Base-by-base conservation (phyloP, 2,113 vertebrate genomes). In the Syrmaticus mikado region DNA sequence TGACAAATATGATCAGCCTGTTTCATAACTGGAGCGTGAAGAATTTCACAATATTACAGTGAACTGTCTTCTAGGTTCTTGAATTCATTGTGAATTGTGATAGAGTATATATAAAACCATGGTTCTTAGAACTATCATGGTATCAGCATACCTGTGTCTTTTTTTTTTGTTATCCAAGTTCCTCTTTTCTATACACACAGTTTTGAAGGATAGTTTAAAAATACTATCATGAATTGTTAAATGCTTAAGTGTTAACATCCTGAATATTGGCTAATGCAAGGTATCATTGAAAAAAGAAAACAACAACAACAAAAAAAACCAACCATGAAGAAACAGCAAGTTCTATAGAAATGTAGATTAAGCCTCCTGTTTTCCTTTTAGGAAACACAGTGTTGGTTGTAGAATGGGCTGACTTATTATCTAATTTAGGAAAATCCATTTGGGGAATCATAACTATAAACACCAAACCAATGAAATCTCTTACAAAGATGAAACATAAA, bases 21-120 rank as follows among this genome's bases (percentile, higher is more conserved):
- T 61, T 85, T 82, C 40, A 14, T 82, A 92, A 95, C 43, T 76
- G 67, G 85, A 91, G 82, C 83, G 21, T 43, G 34, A 90, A 91
- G 70, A 36, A 16, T 85, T 93, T 38, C 25, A 41, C 32, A 52
- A 43, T 57, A 52, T 60, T 80, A 40, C 40, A 60, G 0, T 53
- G 38, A 71, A 58, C 65, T 27, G 52, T 36, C 66, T 82, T 82
- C 74, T 50, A 13, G 2, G 38, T 18, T 64, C 53, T 22, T 2
- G 5, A 80, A 74, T 70, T 71, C 60, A 41, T 50, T 66, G 55
- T 76, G 68, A 76, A 76, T 25, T 57, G 48, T n/a, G 62, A 25
- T 64, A 10, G 50, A 57, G 28, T 66, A 22, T 45, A 25, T 61
- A 11, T 55, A 55, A 89, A 82, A 38, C 43, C 2, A 3, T 10